Conservation (phyloP, 2,888 invertebrate genomes). For the Gandaritis pyraliata region DNA sequence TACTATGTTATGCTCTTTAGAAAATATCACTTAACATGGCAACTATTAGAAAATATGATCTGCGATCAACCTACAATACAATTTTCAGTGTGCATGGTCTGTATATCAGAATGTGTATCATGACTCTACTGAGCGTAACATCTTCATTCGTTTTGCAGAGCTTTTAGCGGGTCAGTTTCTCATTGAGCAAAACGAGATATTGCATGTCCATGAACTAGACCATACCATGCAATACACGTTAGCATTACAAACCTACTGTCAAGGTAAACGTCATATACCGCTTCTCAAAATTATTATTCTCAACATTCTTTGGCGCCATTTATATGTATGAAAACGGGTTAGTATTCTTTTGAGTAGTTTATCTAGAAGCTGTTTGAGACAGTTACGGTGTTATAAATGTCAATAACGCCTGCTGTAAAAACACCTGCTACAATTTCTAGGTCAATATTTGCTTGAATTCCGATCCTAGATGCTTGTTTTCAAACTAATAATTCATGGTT, state of each 20-base stretch:
- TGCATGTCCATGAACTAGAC: constrained; percentile 48
- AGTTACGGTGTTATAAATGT: constrained; percentile 22
- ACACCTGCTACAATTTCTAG: constrained; percentile 24
- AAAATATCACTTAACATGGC: too few species aligned
- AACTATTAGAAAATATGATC: too few species aligned
- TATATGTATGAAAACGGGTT: constrained; percentile 22
- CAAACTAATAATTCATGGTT: constrained; percentile 4
- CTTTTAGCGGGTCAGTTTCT: constrained; percentile 37
- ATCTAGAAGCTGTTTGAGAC: constrained; percentile 9
- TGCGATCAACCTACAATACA: too few species aligned
- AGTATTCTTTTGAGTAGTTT: constrained; percentile 6
- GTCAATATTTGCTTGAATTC: constrained; percentile 32
- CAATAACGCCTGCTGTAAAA: constrained; percentile 24
- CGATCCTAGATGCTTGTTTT: constrained; percentile 19
- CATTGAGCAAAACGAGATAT: constrained; percentile 42
- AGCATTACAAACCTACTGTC: constrained; percentile 47
- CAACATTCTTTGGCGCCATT: constrained; percentile 25
- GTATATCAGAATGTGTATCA: too few species aligned
- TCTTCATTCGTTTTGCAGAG: constrained; percentile 42
- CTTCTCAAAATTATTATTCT: constrained; percentile 32
- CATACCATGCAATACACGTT: constrained; percentile 39
- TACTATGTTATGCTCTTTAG: too few species aligned
- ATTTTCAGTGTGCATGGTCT: too few species aligned
- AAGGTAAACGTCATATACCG: constrained; percentile 54
- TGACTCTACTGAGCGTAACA: constrained; percentile 11